phyloP scores from a whole-genome alignment of 2,888 invertebrate genomes.

The Leptogaster cylindrica region DNA sequence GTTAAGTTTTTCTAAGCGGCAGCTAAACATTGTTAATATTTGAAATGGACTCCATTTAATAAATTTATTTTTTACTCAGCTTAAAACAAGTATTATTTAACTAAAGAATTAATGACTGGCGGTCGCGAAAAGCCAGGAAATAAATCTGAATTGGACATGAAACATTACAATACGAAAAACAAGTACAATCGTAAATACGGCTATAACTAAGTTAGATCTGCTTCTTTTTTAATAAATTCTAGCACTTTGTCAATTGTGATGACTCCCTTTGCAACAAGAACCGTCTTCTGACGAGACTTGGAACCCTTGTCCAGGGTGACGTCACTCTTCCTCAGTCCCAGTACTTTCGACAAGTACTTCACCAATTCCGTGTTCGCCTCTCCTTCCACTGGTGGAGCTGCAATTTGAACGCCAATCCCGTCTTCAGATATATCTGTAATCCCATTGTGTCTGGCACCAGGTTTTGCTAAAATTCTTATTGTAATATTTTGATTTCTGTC shows the following conservation, averaged over 20 bases:
- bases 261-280: conserved; percentile 62
- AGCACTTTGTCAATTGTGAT: conserved; percentile 62
- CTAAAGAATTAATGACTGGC: too few relatives aligned
- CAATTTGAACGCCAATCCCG: conserved; percentile 76
- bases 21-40: too few relatives aligned
- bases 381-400: conserved; percentile 81
- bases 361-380: conserved; percentile 80
- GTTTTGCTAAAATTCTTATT: conserved; percentile 74
- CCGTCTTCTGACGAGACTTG: conserved; percentile 66
- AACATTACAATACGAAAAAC: too few relatives aligned
- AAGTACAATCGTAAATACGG: too few relatives aligned
- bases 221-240: conserved; percentile 60
- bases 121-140: too few relatives aligned
- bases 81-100: too few relatives aligned
- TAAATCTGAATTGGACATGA: too few relatives aligned
- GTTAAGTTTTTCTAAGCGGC: conserved; percentile 89
- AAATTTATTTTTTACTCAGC: too few relatives aligned
- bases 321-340: conserved; percentile 74
- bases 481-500: conserved; percentile 69
- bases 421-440: conserved; percentile 71
- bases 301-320: conserved; percentile 70
- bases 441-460: conserved; percentile 74
- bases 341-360: conserved; percentile 72
- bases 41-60: too few relatives aligned
- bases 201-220: too few relatives aligned